Percentiles rank a stretch among this genome's conserved stretches.
Evolutionary conservation across 2,797 vertebrate species (phyloP).

Genomic region (Lycodopsis pacificus): DNA sequence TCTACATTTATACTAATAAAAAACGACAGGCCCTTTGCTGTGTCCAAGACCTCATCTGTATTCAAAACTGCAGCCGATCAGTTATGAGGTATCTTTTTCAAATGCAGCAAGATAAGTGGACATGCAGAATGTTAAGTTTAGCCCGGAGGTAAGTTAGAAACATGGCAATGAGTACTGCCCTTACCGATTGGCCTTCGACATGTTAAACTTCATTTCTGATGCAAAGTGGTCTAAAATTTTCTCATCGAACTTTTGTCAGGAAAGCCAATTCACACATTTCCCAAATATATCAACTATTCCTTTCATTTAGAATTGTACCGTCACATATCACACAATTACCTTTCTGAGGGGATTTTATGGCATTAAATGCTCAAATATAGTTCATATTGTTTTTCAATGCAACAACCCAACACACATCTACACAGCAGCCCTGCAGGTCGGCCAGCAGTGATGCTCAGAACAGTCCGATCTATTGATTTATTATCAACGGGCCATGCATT

Average conservation of each 20-base stretch:
- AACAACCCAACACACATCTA: conserved; percentile 1
- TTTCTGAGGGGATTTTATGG: background rate
- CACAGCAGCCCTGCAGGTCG: conserved; percentile 32
- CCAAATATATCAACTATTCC: background rate
- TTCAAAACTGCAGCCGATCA: conserved; percentile 31
- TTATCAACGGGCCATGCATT: conserved; percentile 49
- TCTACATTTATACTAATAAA: conserved; percentile 16
- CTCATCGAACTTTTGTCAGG: background rate
- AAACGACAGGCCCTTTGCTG: background rate
- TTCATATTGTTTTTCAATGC: background rate
- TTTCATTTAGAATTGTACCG: background rate
- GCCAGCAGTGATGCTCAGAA: conserved; percentile 33
- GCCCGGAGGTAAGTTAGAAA: conserved; percentile 18
- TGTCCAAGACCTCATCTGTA: conserved; percentile 24
- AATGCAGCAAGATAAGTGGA: conserved; percentile 16
- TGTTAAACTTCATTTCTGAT: background rate
- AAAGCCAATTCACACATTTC: background rate
- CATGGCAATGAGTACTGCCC: background rate
- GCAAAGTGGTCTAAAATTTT: background rate
- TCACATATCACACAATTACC: background rate
- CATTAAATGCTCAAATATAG: background rate
- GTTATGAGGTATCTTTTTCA: conserved; percentile 4
- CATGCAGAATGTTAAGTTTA: conserved; percentile 24
- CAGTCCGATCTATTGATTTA: conserved; percentile 74
- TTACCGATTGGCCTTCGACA: background rate